phyloP scores from a whole-genome alignment of 2,797 vertebrate species.

The Neomorphus geoffroyi region DNA sequence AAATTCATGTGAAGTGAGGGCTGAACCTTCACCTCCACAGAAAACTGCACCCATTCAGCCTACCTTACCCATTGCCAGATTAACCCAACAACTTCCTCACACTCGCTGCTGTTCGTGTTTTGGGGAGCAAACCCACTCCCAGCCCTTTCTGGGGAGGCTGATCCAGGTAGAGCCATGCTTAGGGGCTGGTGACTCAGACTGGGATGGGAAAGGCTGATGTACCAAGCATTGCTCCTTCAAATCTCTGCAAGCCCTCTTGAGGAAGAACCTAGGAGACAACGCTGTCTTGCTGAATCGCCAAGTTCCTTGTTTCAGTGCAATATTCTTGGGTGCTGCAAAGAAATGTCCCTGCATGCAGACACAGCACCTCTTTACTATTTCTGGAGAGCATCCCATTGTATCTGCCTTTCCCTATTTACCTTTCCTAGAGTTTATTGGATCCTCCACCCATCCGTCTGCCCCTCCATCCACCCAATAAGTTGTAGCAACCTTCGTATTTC shows the following conservation, averaged over 20 bases:
- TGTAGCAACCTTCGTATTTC: not conserved
- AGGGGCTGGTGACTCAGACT: not conserved
- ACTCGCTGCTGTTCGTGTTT: not conserved
- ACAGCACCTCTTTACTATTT: not conserved
- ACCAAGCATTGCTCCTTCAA: not conserved
- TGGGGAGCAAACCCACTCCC: not conserved
- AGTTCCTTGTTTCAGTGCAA: not conserved
- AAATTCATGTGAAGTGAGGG: not conserved
- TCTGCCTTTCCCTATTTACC: not conserved
- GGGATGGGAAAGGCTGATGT: not conserved
- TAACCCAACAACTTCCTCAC: not conserved
- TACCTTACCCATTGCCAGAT: not conserved
- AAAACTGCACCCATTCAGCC: not conserved
- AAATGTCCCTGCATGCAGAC: not conserved
- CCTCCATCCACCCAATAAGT: not conserved
- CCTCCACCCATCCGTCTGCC: not conserved
- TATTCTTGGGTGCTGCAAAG: not conserved
- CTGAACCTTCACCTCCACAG: not conserved
- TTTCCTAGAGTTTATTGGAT: not conserved
- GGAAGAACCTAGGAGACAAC: not conserved
- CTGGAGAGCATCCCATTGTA: not conserved
- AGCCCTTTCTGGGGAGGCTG: not conserved
- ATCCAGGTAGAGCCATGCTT: not conserved
- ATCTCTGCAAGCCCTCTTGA: not conserved
- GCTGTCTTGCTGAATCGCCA: not conserved